Evolutionary conservation across 1,140 invertebrate species (phyloP), one percentile per base, ranked within the genome.

Genomic region (Fopius arisanus): DNA sequence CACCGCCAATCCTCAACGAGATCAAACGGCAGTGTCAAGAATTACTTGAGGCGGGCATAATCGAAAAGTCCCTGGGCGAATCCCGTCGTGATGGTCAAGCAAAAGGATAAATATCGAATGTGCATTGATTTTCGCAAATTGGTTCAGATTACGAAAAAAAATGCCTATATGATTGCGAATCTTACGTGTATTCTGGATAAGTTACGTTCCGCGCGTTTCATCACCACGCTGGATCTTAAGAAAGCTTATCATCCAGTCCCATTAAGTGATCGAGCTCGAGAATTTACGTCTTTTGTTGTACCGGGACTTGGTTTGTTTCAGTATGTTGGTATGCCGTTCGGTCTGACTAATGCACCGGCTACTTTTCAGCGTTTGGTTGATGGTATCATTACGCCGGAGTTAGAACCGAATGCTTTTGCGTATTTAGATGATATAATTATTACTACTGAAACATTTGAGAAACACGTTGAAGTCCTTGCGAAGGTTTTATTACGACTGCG

Each of bases 361-460:
- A 87, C 84, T 0, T 89, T 87, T 68, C 81, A 84, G 68, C 67
- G 87, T 5, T 26, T 85, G 0, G 83, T 87, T 2, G 82, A 84
- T 69, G 23, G 76, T 7, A 69, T 85, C 1, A 29, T 66, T 1
- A 73, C 81, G 4, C 23, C 51, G 0, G 74, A 76, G 2, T 41
- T 78, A 2, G 37, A 76, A 0, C 73, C 73, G 0, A 59, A 77
- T 33, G 78, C 68, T 9, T 77, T 86, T 19, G 81, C 80, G 0
- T 89, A 89, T 69, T 71, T 89, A 0, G 86, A 89, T 63, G 87
- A 89, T 63, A 79, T 89, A 5, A 81, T 89, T 16, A 65, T 89
- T 0, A 48, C 84, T 0, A 82, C 80, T 23, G 67, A 71, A 14
- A 76, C 77, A 2, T 87, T 88, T 54, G 79, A 84, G 0, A 74